phyloP scores from a whole-genome alignment of 2,113 vertebrate species.

The Oplegnathus fasciatus region DNA sequence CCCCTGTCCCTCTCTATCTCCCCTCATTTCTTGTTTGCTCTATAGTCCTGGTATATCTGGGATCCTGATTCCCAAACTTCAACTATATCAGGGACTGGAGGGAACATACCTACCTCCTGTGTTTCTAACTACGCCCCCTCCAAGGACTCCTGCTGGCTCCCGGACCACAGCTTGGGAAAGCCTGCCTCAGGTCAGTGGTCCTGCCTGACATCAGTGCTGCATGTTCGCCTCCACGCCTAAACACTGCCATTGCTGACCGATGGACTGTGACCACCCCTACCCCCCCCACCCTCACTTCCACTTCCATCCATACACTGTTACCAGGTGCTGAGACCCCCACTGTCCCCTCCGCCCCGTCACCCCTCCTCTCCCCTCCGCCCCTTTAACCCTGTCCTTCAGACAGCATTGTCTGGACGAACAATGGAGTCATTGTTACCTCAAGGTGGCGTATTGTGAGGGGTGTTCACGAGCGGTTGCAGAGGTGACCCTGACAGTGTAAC shows the following conservation, averaged over 20 bases:
- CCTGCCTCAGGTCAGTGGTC: constrained; percentile 49
- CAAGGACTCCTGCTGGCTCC: constrained; percentile 1
- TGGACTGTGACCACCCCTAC: constrained; percentile 67
- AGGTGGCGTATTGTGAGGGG: constrained; percentile 79
- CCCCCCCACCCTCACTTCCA: constrained; percentile 14
- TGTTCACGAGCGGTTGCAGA: constrained; percentile 66
- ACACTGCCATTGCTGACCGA: constrained; percentile 51
- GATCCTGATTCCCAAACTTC: neutral
- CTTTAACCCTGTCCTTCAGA: constrained; percentile 77
- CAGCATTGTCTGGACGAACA: constrained; percentile 77
- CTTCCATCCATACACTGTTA: constrained; percentile 56
- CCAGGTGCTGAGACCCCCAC: constrained; percentile 68
- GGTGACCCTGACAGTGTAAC: constrained; percentile 78
- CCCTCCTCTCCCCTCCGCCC: constrained; percentile 51
- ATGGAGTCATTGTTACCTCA: constrained; percentile 82
- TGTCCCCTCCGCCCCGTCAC: constrained; percentile 15
- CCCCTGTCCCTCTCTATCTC: neutral
- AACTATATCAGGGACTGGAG: neutral
- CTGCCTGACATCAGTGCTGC: constrained; percentile 32
- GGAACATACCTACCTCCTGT: neutral
- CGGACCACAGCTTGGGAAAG: constrained; percentile 27
- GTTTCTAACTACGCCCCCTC: neutral
- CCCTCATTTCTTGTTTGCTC: neutral
- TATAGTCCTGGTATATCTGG: neutral
- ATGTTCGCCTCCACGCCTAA: constrained; percentile 32